A percentile compares a stretch with the other conserved stretches of the same genome.
phyloP scores from a whole-genome alignment of 2,888 invertebrate genomes.

The Morinoia aosen region DNA sequence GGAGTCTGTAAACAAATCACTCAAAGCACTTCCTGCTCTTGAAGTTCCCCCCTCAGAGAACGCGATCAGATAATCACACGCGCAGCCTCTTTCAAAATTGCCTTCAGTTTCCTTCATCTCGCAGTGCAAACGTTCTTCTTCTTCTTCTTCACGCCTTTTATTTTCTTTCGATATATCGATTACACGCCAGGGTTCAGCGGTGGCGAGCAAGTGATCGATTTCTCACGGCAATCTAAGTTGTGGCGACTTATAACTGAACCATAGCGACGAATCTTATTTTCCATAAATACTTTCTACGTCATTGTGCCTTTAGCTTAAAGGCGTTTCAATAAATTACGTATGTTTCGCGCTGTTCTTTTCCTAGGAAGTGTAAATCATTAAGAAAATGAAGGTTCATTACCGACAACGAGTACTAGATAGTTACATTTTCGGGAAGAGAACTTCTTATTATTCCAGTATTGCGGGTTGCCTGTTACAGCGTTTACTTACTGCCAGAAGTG shows the following conservation, averaged over 20 bases:
- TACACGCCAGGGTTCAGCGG: not conserved
- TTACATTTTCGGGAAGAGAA: too few species aligned
- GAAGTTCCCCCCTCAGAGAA: not conserved
- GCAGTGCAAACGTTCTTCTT: not conserved
- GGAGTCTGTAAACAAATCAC: not conserved
- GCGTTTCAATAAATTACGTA: too few species aligned
- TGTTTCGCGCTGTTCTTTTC: too few species aligned
- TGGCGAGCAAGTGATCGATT: not conserved
- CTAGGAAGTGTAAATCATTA: too few species aligned
- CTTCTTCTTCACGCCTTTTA: not conserved
- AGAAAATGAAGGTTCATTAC: too few species aligned
- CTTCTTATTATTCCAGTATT: too few species aligned
- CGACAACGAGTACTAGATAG: too few species aligned
- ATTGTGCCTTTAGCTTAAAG: too few species aligned
- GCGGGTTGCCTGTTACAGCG: too few species aligned
- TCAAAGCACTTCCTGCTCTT: not conserved
- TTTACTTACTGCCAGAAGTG: too few species aligned
- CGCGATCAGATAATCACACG: not conserved
- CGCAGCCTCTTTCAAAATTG: not conserved
- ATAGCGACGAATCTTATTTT: not conserved
- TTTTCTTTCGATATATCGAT: not conserved
- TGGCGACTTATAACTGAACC: not conserved
- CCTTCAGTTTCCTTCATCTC: not conserved
- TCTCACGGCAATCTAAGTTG: not conserved
- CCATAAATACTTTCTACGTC: not conserved